Evolutionary conservation across 2,797 vertebrate species (phyloP).

Genomic region (Pseudomugil gertrudae): DNA sequence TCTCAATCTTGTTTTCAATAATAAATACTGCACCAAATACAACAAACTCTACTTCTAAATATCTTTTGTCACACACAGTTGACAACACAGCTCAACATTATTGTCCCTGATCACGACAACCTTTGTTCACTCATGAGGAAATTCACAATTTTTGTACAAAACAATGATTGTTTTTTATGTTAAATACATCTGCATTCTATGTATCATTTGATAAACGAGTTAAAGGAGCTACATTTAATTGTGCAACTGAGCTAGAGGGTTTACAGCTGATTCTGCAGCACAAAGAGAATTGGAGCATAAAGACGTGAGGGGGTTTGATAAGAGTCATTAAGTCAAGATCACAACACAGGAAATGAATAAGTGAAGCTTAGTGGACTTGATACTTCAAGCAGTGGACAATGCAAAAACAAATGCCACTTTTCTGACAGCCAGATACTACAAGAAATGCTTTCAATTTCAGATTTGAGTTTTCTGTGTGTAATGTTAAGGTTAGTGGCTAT

Average conservation of each 20-base stretch:
- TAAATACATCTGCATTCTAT: slow-evolving; percentile 19
- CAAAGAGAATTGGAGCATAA: slow-evolving; percentile 35
- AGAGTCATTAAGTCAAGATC: slow-evolving; percentile 9
- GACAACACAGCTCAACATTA: neutral
- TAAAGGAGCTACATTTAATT: slow-evolving; percentile 15
- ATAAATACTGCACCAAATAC: neutral
- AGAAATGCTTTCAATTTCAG: neutral
- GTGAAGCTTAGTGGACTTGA: neutral
- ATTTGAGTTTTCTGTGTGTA: neutral
- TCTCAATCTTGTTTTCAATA: neutral
- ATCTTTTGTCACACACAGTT: neutral
- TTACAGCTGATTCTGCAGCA: slow-evolving; percentile 39
- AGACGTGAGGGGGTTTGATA: slow-evolving; percentile 9
- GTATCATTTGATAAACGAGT: slow-evolving; percentile 20
- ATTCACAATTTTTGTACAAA: neutral
- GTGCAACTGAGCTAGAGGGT: slow-evolving; percentile 29
- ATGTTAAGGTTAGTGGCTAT: neutral
- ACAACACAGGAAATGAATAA: slow-evolving; percentile 1
- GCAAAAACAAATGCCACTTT: neutral
- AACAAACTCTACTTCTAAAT: too few species aligned
- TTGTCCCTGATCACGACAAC: neutral
- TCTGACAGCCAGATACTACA: neutral
- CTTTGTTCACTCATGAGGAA: neutral
- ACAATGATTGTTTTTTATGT: neutral
- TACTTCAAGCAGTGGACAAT: neutral